Conservation (phyloP, 2,888 invertebrate species). For the Germaria angustata region DNA sequence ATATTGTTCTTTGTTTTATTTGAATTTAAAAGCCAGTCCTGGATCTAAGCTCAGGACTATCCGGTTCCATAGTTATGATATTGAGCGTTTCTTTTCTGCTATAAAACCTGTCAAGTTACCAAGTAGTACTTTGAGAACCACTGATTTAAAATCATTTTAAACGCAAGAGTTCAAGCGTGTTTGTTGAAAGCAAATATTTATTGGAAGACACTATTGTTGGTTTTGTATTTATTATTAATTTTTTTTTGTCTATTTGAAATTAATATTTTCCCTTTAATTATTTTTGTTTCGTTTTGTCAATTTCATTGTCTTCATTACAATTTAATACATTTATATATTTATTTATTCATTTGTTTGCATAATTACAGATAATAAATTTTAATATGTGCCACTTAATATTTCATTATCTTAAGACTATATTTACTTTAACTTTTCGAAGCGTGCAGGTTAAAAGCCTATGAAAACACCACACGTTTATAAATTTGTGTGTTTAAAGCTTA, state of each 20-base stretch:
- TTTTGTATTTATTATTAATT: no score
- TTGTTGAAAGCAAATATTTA: neutral
- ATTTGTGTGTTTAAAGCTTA: neutral
- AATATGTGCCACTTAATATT: neutral
- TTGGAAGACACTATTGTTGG: neutral
- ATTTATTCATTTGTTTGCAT: neutral
- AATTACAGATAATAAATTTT: neutral
- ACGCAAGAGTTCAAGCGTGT: conserved; percentile 13
- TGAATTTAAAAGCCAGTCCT: no score
- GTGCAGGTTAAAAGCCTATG: neutral
- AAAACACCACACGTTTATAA: neutral
- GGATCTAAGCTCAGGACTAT: no score
- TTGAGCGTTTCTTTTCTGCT: no score
- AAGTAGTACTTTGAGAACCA: neutral
- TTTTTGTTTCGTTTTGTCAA: conserved; percentile 11
- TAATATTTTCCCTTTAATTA: conserved; percentile 17
- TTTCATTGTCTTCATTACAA: neutral
- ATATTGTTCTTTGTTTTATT: no score
- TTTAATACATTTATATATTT: no score
- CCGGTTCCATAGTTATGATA: no score
- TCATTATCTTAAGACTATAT: neutral
- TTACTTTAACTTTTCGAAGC: neutral
- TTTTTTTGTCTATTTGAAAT: conserved; percentile 6
- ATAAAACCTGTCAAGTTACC: no score
- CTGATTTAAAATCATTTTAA: neutral